Evolutionary conservation across 2,113 vertebrate species (phyloP), one percentile per base, ranked within the genome.

Genomic region (Catharus bicknelli): DNA sequence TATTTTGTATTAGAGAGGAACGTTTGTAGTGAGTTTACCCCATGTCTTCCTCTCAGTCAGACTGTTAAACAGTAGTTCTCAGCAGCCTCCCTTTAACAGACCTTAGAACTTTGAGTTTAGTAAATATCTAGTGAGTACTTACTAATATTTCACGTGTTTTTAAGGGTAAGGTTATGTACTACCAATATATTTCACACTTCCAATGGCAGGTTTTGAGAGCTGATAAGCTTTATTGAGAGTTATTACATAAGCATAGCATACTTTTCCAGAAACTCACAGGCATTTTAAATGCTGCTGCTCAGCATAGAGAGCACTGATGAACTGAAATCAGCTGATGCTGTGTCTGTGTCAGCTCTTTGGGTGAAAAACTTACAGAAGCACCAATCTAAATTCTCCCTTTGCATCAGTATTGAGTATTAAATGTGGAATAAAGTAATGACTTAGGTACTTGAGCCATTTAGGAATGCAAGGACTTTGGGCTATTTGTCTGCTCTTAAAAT

Each of bases 141-240:
- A 48, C 40, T 83, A 62, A 29, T 58, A 50, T 21, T 94, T 86
- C 26, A 25, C 2, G 1, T 23, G 9, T 22, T 64, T 86, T 64
- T 58, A 62, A 61, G 36, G 20, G 40, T 86, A 62, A 45, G 7
- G 17, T 70, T 75, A 5, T 32, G 15, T 43, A 14, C 38, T 83
- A 69, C 42, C 11, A 85, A 90, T 72, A n/a, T 32, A 89, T 58
- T 81, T 74, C 86, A 58, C 47, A 22, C 45, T 74, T 81, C 36
- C 61, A 62, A 1, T 63, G 32, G 55, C 45, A 90, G 63, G 40
- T 67, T 91, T 93, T 68, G 54, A 61, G 50, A 64, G 45, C 21
- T 90, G n/a, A 63, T 83, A 86, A 89, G 20, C 43, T 97, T 97
- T 96, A 96, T 96, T 96, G 27, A 64, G 29, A 50, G 36, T 86